Evolutionary conservation across 2,797 vertebrate genomes (phyloP), one percentile per base, ranked within the genome.

Genomic region (Diglossa cyanea): DNA sequence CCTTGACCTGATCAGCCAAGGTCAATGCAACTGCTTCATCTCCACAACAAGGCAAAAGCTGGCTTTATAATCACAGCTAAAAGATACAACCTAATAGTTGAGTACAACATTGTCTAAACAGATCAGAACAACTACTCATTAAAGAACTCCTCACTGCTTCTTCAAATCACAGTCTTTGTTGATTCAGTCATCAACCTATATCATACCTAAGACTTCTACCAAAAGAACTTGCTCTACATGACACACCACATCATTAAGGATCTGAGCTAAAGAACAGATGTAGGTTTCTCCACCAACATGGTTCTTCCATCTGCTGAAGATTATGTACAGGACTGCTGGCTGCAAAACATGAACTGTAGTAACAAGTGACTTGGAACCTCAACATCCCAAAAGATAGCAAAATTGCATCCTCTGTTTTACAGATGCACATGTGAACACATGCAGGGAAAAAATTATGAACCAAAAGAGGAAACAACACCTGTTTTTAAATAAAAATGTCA

Each of bases 401-500:
- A 86, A 91, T 5, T 18, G 6, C 14, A 61, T 35, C 35, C 73
- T 70, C 60, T 53, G 17, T 82, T 93, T 85, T 67, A 80, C 0
- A 90, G 30, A 83, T 39, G n/a, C 25, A 84, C 19, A 66, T 7
- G 33, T 47, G 30, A 90, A 68, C 35, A 86, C 47, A 84, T 15
- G 5, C 40, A 71, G 3, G 13, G 1, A 15, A 51, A 61, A 72
- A 50, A 55, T 4, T 20, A 30, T 6, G 48, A 86, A 24, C 4
- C 11, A 44, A 47, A 94, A 77, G 61, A 77, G 37, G 40, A 90
- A 53, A 14, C 11, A 66, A 67, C 26, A 63, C 2, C 53, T 86
- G 35, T 39, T 82, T 95, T 90, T 77, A 92, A 73, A 63, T 26
- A 78, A 92, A 76, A 23, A 76, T 25, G 20, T 24, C 16, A 11